Percentiles rank a stretch among this genome's conserved stretches.
These are phyloP conservation scores for Porites australiensis DNA, from an alignment of 64 coral and sea anemone genomes.

Conservation along the genomic window DNA sequence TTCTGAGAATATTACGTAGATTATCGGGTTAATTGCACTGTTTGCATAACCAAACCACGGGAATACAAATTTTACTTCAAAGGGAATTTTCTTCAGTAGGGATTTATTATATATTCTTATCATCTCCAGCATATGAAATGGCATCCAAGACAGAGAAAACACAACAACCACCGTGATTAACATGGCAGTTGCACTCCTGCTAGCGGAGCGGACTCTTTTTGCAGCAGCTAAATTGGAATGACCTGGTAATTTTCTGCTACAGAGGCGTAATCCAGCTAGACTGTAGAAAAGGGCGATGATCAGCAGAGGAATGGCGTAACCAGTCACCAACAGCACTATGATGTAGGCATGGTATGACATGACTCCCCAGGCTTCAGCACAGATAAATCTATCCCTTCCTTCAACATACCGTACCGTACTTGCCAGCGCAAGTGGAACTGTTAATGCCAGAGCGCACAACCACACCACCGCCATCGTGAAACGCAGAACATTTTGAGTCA, in stretches of 20 bases:
- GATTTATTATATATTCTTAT: not conserved
- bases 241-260: slow-evolving; percentile 64
- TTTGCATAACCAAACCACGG: slow-evolving; percentile 70
- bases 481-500: slow-evolving; percentile 55
- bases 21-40: slow-evolving; percentile 68
- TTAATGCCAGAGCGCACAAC: slow-evolving; percentile 25
- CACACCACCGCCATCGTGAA: slow-evolving; percentile 32
- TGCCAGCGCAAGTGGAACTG: not conserved
- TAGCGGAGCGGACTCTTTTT: slow-evolving; percentile 40
- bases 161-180: slow-evolving; percentile 67
- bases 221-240: slow-evolving; percentile 36
- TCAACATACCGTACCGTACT: not conserved
- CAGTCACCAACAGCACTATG: not conserved
- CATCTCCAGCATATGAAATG: slow-evolving; percentile 56
- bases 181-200: slow-evolving; percentile 61
- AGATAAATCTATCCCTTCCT: not conserved
- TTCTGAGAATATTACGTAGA: slow-evolving; percentile 80
- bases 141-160: slow-evolving; percentile 70
- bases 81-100: not conserved
- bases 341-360: not conserved
- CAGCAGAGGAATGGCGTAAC: slow-evolving; percentile 39
- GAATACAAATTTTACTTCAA: not conserved
- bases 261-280: slow-evolving; percentile 54
- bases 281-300: slow-evolving; percentile 42
- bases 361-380: not conserved